phyloP scores from a whole-genome alignment of 2,113 vertebrate species.

The Sinocyclocheilus rhinocerous region DNA sequence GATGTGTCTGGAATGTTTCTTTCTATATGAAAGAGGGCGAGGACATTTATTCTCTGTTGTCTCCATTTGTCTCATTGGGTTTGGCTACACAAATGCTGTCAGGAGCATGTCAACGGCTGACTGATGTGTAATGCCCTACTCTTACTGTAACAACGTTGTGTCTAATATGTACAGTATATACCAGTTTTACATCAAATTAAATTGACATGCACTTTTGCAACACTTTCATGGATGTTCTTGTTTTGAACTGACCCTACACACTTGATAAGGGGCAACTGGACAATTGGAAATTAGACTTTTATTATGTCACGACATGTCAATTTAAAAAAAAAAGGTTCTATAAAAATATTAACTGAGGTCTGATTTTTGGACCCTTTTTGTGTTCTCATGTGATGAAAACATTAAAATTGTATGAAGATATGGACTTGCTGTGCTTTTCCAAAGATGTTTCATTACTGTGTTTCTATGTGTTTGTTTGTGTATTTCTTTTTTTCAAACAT shows the following conservation, averaged over 20 bases:
- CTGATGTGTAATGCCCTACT: conserved; percentile 66
- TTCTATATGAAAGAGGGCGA: conserved; percentile 29
- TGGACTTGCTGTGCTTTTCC: conserved; percentile 47
- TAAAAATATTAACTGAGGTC: conserved; percentile 80
- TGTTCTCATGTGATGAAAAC: conserved; percentile 84
- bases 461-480: background rate
- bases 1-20: conserved; percentile 96
- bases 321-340: conserved; percentile 75
- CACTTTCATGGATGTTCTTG: conserved; percentile 79
- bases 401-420: conserved; percentile 82
- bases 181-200: conserved; percentile 80
- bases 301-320: conserved; percentile 76
- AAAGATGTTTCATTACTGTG: background rate
- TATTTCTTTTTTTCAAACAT: background rate
- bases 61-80: background rate
- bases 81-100: conserved; percentile 20
- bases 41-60: conserved; percentile 46
- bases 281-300: conserved; percentile 56
- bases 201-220: conserved; percentile 83
- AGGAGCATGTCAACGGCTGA: conserved; percentile 67
- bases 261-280: conserved; percentile 76
- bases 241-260: conserved; percentile 74
- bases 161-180: conserved; percentile 68
- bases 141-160: conserved; percentile 72
- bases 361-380: conserved; percentile 81